phyloP scores from a whole-genome alignment of 2,113 vertebrate species.

The Vombatus ursinus region DNA sequence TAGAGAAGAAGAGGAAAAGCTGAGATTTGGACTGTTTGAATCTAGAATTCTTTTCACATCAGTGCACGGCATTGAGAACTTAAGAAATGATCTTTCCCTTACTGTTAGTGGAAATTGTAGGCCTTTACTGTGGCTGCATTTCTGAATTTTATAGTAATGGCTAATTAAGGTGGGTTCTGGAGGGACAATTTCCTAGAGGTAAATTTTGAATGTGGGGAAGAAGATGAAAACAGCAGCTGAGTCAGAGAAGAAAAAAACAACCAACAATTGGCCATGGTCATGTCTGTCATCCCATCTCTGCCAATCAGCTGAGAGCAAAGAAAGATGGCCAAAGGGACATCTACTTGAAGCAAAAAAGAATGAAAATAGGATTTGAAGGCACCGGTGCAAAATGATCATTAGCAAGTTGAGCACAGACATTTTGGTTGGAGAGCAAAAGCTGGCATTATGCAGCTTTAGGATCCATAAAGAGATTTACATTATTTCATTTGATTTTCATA shows the following conservation, averaged over 20 bases:
- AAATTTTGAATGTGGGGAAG: neutral
- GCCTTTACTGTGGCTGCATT: neutral
- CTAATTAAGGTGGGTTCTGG: neutral
- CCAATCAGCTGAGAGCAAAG: neutral
- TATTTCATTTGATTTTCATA: slow-evolving; percentile 24
- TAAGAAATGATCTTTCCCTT: neutral
- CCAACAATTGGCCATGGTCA: neutral
- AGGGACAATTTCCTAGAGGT: neutral
- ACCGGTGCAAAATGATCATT: neutral
- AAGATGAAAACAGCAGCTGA: neutral
- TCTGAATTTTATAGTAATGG: slow-evolving; percentile 8
- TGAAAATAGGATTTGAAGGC: neutral
- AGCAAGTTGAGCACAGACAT: neutral
- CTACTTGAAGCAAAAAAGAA: neutral
- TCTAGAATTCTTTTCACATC: neutral
- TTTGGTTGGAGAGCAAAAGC: neutral
- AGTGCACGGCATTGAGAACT: slow-evolving; percentile 1
- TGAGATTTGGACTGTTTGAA: neutral
- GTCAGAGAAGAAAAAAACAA: neutral
- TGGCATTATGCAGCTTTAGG: neutral
- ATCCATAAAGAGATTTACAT: neutral
- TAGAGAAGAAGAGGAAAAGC: neutral
- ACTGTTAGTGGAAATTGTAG: neutral
- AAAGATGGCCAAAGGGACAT: neutral
- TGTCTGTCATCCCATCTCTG: neutral